Base-by-base conservation (phyloP, 2,113 vertebrate species). In the Gambusia affinis region DNA sequence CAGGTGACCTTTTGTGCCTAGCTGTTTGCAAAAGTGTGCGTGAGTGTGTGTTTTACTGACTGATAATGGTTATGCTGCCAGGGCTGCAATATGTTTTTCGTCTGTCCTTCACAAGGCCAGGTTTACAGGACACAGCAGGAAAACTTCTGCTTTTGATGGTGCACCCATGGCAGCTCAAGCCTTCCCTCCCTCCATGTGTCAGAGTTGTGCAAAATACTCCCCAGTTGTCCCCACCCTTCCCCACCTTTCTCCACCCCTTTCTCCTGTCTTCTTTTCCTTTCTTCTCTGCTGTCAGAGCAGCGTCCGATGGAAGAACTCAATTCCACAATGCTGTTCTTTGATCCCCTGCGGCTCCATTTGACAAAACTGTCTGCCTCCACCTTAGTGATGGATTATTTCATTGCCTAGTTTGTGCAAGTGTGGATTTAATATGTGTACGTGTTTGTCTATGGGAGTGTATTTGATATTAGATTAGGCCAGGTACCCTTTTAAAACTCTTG, bases 21-120 rank as follows among this genome's bases (percentile, higher is more conserved):
- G n/a, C 24, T 65, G 62, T 35, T 31, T 31, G 60, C 1, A 24
- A 8, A 15, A 8, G 27, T 44, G 57, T 37, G 60, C 70, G 67
- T 4, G 35, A 70, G 75, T 71, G 51, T 77, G 77, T 80, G 64
- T 86, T 62, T 82, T 64, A 27, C 61, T 76, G 78, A 82, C 51
- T 70, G 83, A 79, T 70, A 42, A 75, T 37, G 47, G 80, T 74
- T 63, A 67, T 73, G 82, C 82, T 90, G 88, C 88, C 91, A 91
- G 88, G 76, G 68, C 86, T 86, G 82, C 91, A 91, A 75, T 88
- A 92, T 89, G 90, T 80, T 92, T 88, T 91, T 89, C 87, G 87
- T 93, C 88, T 82, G 85, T 81, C 85, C 81, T 87, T 89, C 87
- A 89, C 85, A 83, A 79, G 87, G 86, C 82, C 84, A 72, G 88